These are phyloP conservation scores for Holacanthus passer DNA, from an alignment of 2,113 vertebrate genomes.

Conservation along the genomic window DNA sequence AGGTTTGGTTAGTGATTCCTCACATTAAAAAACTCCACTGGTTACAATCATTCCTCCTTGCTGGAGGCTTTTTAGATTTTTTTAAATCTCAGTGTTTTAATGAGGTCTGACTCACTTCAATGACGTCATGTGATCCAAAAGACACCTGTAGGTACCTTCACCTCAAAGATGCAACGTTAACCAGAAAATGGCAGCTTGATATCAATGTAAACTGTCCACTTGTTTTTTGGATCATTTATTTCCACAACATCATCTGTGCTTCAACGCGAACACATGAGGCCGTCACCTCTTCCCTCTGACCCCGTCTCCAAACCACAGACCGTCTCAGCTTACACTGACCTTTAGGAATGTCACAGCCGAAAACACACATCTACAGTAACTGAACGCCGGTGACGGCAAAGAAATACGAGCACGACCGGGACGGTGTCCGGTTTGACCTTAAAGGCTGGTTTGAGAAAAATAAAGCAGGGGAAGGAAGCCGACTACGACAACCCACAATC, in stretches of 20 bases:
- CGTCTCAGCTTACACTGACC: slow-evolving; percentile 42
- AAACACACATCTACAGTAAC: slow-evolving; percentile 26
- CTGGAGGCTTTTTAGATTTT: too few species aligned
- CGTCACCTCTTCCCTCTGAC: not conserved
- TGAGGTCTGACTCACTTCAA: not conserved
- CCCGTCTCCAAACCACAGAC: slow-evolving; percentile 35
- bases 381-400: slow-evolving; percentile 1
- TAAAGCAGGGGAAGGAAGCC: too few species aligned
- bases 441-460: not conserved
- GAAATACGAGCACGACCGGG: not conserved
- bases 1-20: not conserved
- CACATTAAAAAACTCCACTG: not conserved
- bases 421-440: not conserved
- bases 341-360: slow-evolving; percentile 18
- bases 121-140: not conserved
- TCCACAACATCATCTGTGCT: not conserved
- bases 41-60: not conserved
- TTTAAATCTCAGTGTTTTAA: not conserved
- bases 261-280: not conserved
- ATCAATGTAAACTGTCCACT: not conserved
- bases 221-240: not conserved
- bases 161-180: not conserved
- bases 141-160: not conserved
- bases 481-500: not conserved
- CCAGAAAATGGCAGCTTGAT: not conserved